Evolutionary conservation across 2,888 invertebrate species (phyloP), one percentile per base, ranked within the genome.

Genomic region (Leptodirus hochenwartii): DNA sequence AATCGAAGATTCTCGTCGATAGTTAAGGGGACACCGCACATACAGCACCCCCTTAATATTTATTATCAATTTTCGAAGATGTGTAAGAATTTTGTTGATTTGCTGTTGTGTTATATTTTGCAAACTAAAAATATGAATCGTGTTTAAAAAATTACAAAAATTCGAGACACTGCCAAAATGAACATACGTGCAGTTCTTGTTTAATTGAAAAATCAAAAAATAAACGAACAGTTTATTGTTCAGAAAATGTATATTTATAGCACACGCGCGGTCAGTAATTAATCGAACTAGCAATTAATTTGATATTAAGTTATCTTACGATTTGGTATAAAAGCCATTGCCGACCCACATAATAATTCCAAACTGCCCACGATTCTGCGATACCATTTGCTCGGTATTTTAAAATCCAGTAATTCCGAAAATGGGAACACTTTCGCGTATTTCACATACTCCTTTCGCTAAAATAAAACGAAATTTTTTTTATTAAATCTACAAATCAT

Each of bases 341-440:
- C 72, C 40, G 80, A 50, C 15, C 88, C 88, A 47, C 84, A 85
- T 35, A 79, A 55, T 42, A 88, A 78, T 59, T 90, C 88, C 43
- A 82, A 59, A 12, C 72, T 69, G 32, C 88, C 88, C 33, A 88
- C 77, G 4, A 75, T 66, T 47, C 85, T 66, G 42, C 88, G 64
- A 52, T 87, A 88, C 84, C 85, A 85, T 65, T 88, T 88, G 33
- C 87, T 84, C 27, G 87, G 84, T 40, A 90, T 64, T 61, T 87
- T 87, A 47, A 87, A 71, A 47, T 82, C 81, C 39, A 88, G 58
- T 34, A 72, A 64, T 41, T 76, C 76, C 27, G 80, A 66, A 28
- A 88, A 56, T 25, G 88, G 88, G 55, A 90, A 88, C 33, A 87
- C 87, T 64, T 88, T 88, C n/a, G 88, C 80, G 56, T 88, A 88